phyloP scores from a whole-genome alignment of 2,888 invertebrate genomes.

The Vesta saturnalis region DNA sequence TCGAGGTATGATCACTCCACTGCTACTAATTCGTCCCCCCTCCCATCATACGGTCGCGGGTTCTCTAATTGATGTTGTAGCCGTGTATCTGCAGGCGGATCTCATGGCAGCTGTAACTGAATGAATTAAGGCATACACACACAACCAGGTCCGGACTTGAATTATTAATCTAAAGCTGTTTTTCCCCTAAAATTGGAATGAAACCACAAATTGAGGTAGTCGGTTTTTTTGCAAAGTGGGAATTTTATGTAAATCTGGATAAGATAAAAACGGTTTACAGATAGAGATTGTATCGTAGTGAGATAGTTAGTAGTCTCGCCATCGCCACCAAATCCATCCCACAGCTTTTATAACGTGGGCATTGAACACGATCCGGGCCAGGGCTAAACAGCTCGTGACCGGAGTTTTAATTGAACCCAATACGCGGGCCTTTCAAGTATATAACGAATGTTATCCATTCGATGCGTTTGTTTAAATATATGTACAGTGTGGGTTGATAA shows the following conservation, averaged over 20 bases:
- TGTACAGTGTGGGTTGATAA: slow-evolving; percentile 5
- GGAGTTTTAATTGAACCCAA: slow-evolving; percentile 31
- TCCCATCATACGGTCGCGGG: slow-evolving; percentile 48
- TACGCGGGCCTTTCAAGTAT: slow-evolving; percentile 20
- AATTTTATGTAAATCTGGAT: not conserved
- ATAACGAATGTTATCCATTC: slow-evolving; percentile 15
- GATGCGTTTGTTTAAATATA: slow-evolving; percentile 20
- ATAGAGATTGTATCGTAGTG: slow-evolving; percentile 25
- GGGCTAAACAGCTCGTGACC: slow-evolving; percentile 32
- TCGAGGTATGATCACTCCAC: slow-evolving; percentile 35
- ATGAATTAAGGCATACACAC: slow-evolving; percentile 23
- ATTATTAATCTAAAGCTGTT: not conserved
- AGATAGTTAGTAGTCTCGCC: slow-evolving; percentile 35
- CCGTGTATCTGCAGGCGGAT: slow-evolving; percentile 52
- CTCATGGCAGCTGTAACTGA: slow-evolving; percentile 32
- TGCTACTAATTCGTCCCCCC: slow-evolving; percentile 47
- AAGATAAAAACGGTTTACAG: not conserved
- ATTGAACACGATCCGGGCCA: slow-evolving; percentile 30
- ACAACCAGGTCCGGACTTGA: slow-evolving; percentile 15
- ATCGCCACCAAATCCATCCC: slow-evolving; percentile 38
- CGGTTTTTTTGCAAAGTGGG: not conserved
- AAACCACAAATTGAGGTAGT: slow-evolving; percentile 1
- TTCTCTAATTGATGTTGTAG: slow-evolving; percentile 55
- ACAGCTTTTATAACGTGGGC: slow-evolving; percentile 31
- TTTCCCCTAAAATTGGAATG: not conserved